Conservation (phyloP, 2,113 vertebrate genomes). For the Engystomops pustulosus region DNA sequence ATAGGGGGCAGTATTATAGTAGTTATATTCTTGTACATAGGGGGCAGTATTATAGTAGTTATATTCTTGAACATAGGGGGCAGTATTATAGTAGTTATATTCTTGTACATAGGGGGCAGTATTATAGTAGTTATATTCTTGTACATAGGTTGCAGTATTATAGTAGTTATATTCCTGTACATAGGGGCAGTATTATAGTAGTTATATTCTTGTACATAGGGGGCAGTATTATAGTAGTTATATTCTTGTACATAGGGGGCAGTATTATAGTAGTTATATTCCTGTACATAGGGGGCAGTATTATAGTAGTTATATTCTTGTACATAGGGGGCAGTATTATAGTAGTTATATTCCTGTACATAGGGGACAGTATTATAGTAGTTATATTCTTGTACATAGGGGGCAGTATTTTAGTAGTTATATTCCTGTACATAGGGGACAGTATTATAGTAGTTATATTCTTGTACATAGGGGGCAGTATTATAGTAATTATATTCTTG, state of each 20-base stretch:
- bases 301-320: slow-evolving; percentile 12
- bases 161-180: slow-evolving; percentile 3
- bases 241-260: neutral
- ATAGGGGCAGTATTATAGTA: slow-evolving; percentile 7
- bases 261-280: slow-evolving; percentile 11
- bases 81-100: too few relatives aligned
- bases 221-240: neutral
- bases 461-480: too few relatives aligned
- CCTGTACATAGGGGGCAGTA: neutral
- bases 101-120: neutral
- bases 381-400: neutral
- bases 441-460: too few relatives aligned
- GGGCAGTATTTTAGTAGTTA: neutral
- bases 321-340: neutral
- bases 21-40: too few relatives aligned
- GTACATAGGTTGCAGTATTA: neutral
- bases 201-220: slow-evolving; percentile 3
- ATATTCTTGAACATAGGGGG: too few relatives aligned
- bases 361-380: too few relatives aligned
- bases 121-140: neutral
- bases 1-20: too few relatives aligned
- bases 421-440: neutral
- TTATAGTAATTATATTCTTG: too few relatives aligned
- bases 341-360: neutral
- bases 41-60: too few relatives aligned